Base-by-base conservation (phyloP, 1,140 invertebrate genomes). In the Physella acuta region DNA sequence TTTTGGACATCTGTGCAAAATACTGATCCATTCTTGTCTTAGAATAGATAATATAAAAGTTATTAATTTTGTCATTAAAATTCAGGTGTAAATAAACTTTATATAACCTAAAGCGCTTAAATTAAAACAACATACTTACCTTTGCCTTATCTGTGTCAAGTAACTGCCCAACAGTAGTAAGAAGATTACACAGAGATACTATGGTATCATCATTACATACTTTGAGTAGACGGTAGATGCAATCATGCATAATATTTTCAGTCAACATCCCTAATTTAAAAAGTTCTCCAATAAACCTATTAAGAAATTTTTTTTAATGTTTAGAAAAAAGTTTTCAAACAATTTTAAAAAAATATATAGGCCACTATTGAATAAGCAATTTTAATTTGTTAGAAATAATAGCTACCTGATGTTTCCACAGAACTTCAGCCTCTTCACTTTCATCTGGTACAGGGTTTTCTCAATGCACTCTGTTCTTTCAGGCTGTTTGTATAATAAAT, bases 221-320 rank as follows among this genome's bases (percentile, higher is more conserved):
- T 68, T 78, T 84, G n/a, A 98, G 84, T 62, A 98, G 86, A 68
- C 91, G 90, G 51, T 88, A 87, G 73, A 97, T 90, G 85, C 95
- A 98, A 60, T 89, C 88, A 72, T 91, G 88, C 91, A 98, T 98
- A 73, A 97, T 97, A 75, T 90, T 92, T 0, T 89, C 87, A 0
- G 92, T 95, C 33, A 98, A 85, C 91, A 98, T 95, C 71, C 91
- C 89, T 75, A 94, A 88, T 85, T 96, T 98, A 80, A 92, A 98
- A 14, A 98, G 86, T 87, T 98, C 96, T 70, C 94, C 94, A 87
- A 92, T 90, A 86, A 94, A 91, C 71, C 91, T 89, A 73, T 20
- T 72, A 73, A 65, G 56, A 52, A 62, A 28, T 37, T 49, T 28
- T 39, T 76, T 82, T 80, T 77, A 78, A 80, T n/a, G 79, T 79